Conservation (phyloP, 2,888 invertebrate species). For the Drosophila longiperda region DNA sequence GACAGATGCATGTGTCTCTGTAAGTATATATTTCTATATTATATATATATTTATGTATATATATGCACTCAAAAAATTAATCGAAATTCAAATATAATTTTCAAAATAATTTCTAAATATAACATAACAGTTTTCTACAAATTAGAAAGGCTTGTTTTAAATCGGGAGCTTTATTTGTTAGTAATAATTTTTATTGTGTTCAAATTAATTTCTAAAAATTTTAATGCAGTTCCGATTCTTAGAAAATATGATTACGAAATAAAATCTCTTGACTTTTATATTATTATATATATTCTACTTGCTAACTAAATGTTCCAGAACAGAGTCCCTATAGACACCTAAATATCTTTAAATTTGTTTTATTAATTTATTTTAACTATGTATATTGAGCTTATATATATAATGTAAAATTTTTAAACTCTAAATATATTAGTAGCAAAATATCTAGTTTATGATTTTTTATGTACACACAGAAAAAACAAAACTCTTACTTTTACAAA, state of each 20-base stretch:
- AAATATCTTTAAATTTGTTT: neutral
- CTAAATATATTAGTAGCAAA: neutral
- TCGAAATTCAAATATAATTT: neutral
- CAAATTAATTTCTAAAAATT: neutral
- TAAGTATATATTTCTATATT: neutral
- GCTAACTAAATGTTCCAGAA: neutral
- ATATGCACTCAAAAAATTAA: neutral
- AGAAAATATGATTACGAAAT: neutral
- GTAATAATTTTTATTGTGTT: neutral
- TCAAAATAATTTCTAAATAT: neutral
- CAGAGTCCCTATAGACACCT: neutral
- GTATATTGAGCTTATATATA: neutral
- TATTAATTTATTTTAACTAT: neutral
- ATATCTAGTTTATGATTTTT: neutral
- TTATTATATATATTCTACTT: neutral
- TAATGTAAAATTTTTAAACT: neutral
- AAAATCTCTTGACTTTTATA: neutral
- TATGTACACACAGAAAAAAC: neutral
- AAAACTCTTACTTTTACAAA: neutral
- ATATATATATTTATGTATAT: neutral
- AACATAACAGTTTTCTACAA: neutral
- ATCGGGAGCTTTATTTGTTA: neutral
- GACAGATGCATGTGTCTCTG: constrained; percentile 17
- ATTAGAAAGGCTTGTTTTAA: neutral
- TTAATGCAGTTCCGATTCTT: neutral